phyloP scores from a whole-genome alignment of 2,113 vertebrate genomes.

The Alouatta palliata region DNA sequence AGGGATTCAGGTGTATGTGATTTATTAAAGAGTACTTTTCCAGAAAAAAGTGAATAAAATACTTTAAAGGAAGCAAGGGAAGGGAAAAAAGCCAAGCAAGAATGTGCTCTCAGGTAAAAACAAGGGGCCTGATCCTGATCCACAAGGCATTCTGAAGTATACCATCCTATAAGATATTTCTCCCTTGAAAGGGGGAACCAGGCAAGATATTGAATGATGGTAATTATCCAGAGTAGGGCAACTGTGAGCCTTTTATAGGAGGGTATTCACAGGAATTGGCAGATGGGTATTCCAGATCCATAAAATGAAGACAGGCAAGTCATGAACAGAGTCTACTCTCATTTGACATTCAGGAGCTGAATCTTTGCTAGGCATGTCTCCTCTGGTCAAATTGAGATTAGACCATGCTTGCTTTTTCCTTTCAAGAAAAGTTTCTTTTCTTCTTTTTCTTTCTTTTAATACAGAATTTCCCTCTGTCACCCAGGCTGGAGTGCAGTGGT shows the following conservation, averaged over 20 bases:
- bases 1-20: neutral
- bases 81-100: neutral
- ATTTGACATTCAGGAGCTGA: neutral
- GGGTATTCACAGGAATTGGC: neutral
- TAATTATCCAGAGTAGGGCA: neutral
- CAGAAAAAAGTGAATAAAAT: neutral
- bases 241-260: neutral
- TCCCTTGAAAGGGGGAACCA: neutral
- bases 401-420: neutral
- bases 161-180: neutral
- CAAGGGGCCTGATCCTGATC: neutral
- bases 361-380: neutral
- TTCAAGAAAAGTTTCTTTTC: neutral
- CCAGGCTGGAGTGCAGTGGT: no score
- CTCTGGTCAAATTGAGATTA: neutral
- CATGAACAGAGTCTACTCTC: neutral
- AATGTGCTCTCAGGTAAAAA: neutral
- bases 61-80: neutral
- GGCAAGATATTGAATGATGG: neutral
- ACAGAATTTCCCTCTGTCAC: no score
- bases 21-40: neutral
- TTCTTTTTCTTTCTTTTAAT: no score
- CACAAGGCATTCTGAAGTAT: neutral
- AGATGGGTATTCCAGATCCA: fast-evolving
- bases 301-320: neutral